Evolutionary conservation across 1,140 invertebrate species (phyloP).

Genomic region (Neelides sp.): DNA sequence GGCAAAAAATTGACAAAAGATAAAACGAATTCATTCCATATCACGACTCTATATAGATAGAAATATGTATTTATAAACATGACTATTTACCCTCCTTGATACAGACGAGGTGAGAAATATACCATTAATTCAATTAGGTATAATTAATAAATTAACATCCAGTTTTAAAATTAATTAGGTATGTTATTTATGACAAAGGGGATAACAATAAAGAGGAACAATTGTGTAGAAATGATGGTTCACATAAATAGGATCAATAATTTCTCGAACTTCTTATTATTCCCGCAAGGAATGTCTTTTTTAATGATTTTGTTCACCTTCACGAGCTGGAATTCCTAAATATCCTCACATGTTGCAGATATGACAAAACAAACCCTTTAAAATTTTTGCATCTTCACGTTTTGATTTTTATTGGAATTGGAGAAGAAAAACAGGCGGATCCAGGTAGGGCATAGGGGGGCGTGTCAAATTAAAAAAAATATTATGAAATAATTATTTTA

Average conservation of each 20-base stretch:
- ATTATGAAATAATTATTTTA: too few species aligned
- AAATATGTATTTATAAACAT: constrained; percentile 40
- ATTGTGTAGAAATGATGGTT: constrained; percentile 36
- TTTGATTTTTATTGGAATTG: too few species aligned
- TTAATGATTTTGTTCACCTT: not conserved
- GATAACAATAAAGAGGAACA: constrained; percentile 34
- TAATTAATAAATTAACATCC: not conserved
- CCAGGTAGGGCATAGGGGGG: too few species aligned
- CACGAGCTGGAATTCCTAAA: not conserved
- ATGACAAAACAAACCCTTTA: not conserved
- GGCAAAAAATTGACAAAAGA: constrained; percentile 38
- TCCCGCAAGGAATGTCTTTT: constrained; percentile 1
- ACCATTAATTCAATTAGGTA: not conserved
- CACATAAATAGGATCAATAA: not conserved
- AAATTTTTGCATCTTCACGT: too few species aligned
- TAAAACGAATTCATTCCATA: constrained; percentile 46
- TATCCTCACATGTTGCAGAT: constrained; percentile 4
- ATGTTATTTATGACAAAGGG: too few species aligned
- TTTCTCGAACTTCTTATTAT: not conserved
- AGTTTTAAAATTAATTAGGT: not conserved
- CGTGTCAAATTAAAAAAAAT: too few species aligned
- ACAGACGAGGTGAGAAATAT: constrained; percentile 43
- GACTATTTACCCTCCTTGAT: constrained; percentile 42
- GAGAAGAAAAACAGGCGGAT: too few species aligned
- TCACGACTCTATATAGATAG: constrained; percentile 46